phyloP scores from a whole-genome alignment of 2,113 vertebrate species.

The Haemorhous mexicanus region DNA sequence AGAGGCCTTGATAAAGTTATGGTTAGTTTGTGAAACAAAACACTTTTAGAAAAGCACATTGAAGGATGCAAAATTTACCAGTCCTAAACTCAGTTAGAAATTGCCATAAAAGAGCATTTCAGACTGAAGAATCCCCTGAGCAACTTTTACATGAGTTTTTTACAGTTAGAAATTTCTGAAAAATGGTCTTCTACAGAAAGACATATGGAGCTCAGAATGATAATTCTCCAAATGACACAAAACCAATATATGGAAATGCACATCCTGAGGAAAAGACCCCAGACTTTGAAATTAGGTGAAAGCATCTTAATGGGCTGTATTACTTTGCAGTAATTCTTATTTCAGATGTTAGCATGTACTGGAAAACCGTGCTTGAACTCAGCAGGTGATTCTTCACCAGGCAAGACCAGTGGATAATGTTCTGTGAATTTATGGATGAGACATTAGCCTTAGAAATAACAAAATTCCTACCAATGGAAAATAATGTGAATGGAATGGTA shows the following conservation, averaged over 20 bases:
- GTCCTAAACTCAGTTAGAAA: background rate
- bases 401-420: background rate
- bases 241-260: background rate
- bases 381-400: background rate
- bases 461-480: background rate
- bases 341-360: background rate
- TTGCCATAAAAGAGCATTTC: background rate
- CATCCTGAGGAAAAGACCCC: background rate
- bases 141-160: background rate
- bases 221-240: background rate
- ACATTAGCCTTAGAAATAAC: background rate
- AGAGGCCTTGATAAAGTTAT: background rate
- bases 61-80: background rate
- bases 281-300: background rate
- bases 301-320: background rate
- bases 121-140: background rate
- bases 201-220: background rate
- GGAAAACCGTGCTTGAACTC: background rate
- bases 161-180: background rate
- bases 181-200: background rate
- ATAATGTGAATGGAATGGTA: background rate
- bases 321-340: background rate
- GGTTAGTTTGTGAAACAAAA: background rate
- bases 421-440: background rate
- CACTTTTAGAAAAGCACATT: background rate